A percentile compares a stretch with the other conserved stretches of the same genome.
phyloP scores from a whole-genome alignment of 2,888 invertebrate species.

The Tanaodytes sp. region DNA sequence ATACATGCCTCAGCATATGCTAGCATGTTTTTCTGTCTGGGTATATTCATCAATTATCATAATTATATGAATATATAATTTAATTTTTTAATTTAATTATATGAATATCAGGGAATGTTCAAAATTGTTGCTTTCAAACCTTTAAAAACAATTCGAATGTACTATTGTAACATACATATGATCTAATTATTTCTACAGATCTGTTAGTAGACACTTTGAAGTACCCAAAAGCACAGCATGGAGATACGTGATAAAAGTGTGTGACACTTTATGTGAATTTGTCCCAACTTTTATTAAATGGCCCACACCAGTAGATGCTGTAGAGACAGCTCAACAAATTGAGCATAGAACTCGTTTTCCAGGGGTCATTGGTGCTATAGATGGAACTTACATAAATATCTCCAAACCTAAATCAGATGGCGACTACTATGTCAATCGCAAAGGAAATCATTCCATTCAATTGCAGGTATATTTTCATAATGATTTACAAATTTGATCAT shows the following conservation, averaged over 20 bases:
- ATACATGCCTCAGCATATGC: too few relatives aligned
- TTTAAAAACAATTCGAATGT: too few relatives aligned
- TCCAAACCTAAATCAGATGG: not conserved
- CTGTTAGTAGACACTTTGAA: not conserved
- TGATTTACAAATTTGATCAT: too few relatives aligned
- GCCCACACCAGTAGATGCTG: not conserved
- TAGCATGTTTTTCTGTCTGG: too few relatives aligned
- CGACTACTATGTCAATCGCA: not conserved
- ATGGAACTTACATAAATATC: not conserved
- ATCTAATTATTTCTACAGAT: too few relatives aligned
- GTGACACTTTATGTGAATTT: not conserved
- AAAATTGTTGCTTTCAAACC: too few relatives aligned
- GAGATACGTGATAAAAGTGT: not conserved
- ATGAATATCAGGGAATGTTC: too few relatives aligned
- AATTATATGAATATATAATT: too few relatives aligned
- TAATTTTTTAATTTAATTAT: too few relatives aligned
- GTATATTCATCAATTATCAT: too few relatives aligned
- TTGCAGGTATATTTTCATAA: conserved; percentile 2
- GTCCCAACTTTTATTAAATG: not conserved
- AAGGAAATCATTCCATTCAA: not conserved
- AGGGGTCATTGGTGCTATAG: not conserved
- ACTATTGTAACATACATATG: too few relatives aligned
- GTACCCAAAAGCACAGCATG: not conserved
- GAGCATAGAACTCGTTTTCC: not conserved
- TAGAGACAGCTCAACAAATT: not conserved